Evolutionary conservation across 2,113 vertebrate genomes (phyloP).

Genomic region (Scartelaos histophorus): DNA sequence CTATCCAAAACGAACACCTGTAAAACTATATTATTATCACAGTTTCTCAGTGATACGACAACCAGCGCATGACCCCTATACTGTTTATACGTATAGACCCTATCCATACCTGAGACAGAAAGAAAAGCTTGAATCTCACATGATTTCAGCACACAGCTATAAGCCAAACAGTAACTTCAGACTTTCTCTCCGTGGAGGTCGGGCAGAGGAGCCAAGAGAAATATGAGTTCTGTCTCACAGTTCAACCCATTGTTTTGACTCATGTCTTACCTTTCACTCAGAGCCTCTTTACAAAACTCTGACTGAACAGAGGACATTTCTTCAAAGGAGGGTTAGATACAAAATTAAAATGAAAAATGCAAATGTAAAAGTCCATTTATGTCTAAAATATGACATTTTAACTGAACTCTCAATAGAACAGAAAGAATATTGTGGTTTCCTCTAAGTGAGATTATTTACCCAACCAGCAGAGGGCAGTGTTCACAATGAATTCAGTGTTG

Average conservation of each 20-base stretch:
- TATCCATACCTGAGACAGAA: constrained; percentile 8
- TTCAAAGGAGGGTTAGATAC: not conserved
- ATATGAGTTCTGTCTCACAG: constrained; percentile 11
- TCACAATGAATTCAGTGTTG: constrained; percentile 1
- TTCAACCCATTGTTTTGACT: not conserved
- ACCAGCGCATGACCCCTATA: constrained; percentile 7
- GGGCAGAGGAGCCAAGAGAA: constrained; percentile 21
- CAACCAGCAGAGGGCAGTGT: constrained; percentile 55
- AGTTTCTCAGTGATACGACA: not conserved
- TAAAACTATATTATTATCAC: not conserved
- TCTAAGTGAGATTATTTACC: not conserved
- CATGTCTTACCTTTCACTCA: not conserved
- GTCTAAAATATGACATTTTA: not conserved
- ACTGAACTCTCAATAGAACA: not conserved
- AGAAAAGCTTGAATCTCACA: constrained; percentile 32
- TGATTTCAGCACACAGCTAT: constrained; percentile 7
- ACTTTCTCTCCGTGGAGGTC: constrained; percentile 17
- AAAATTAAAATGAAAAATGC: too few species aligned
- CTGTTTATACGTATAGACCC: constrained; percentile 17
- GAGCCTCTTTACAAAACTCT: not conserved
- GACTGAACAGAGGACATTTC: constrained; percentile 2
- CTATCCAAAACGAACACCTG: not conserved
- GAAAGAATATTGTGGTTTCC: not conserved
- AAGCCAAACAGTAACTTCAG: constrained; percentile 50
- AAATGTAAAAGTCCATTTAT: not conserved